These are phyloP conservation scores for Paraescarpia echinospica DNA, from an alignment of 1,140 invertebrate genomes.

Conservation along the genomic window DNA sequence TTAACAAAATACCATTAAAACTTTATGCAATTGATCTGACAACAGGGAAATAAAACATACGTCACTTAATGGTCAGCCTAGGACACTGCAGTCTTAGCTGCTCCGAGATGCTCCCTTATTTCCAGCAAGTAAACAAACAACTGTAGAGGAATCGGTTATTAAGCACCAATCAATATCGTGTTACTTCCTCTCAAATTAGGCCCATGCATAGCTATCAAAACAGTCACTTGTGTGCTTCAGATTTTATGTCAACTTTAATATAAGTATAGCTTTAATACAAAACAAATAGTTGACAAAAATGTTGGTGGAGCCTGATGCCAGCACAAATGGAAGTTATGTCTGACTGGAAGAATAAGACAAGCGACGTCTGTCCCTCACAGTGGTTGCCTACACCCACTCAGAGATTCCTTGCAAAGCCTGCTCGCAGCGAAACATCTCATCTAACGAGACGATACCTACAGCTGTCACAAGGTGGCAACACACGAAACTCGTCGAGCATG, in stretches of 20 bases:
- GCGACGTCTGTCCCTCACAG: not conserved
- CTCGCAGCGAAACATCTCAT: not conserved
- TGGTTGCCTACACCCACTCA: not conserved
- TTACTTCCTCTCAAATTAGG: not conserved
- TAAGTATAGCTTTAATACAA: not conserved
- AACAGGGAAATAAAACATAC: too few relatives aligned
- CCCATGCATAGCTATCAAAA: not conserved
- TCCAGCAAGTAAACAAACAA: not conserved
- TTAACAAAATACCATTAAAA: not conserved
- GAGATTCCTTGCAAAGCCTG: not conserved
- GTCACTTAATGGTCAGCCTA: too few relatives aligned
- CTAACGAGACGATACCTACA: not conserved
- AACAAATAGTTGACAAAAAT: not conserved
- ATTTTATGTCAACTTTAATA: not conserved
- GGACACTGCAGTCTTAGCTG: too few relatives aligned
- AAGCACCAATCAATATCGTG: not conserved
- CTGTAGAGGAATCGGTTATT: not conserved
- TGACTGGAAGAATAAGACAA: not conserved
- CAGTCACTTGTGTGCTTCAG: not conserved
- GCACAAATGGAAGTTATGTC: not conserved
- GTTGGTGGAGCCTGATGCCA: not conserved
- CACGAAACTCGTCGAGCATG: not conserved
- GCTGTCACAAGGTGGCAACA: not conserved
- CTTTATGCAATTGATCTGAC: too few relatives aligned
- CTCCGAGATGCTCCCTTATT: not conserved